Evolutionary conservation across 2,888 invertebrate species (phyloP), one percentile per base, ranked within the genome.

Genomic region (Clanis bilineata): DNA sequence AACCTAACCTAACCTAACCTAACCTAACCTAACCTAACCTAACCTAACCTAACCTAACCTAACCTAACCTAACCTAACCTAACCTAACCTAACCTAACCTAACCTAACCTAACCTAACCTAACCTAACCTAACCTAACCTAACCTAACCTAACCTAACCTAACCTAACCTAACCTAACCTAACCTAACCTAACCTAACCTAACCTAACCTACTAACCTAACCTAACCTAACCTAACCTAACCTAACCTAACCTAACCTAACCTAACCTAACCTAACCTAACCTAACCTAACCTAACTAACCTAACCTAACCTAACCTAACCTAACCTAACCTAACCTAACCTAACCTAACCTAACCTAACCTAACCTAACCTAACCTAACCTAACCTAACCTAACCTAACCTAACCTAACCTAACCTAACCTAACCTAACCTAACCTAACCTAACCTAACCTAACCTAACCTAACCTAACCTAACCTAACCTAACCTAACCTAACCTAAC

Each of bases 1-100:
- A 65, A 65, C 65, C 65, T 63, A 62, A 63, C 65, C 65, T 65
- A 63, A 62, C 63, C 64, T 66, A 63, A 63, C 68, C 64, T 66
- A 66, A 64, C 64, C 67, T 63, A 62, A 63, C 67, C 65, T 64
- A 65, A 64, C 65, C 65, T 65, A 63, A 60, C 32, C 60, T 60
- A 64, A 64, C 61, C 60, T 64, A 62, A 60, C 60, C 62, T 61
- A 65, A 61, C 65, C 60, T 63, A 61, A 64, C 61, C 61, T 64
- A 64, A 64, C 61, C 61, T 63, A 63, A 63, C 61, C 61, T 60
- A 63, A 60, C 63, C 60, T 60, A 60, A 63, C 62, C 60, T 64
- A 62, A 64, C 60, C 64, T 60, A 62, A 60, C 57, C 60, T 62
- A 62, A 64, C 32, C 60, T 62, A 62, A 62, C 64, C 61, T 61